phyloP scores from a whole-genome alignment of 2,113 vertebrate genomes.

The Elephantulus edwardii region DNA sequence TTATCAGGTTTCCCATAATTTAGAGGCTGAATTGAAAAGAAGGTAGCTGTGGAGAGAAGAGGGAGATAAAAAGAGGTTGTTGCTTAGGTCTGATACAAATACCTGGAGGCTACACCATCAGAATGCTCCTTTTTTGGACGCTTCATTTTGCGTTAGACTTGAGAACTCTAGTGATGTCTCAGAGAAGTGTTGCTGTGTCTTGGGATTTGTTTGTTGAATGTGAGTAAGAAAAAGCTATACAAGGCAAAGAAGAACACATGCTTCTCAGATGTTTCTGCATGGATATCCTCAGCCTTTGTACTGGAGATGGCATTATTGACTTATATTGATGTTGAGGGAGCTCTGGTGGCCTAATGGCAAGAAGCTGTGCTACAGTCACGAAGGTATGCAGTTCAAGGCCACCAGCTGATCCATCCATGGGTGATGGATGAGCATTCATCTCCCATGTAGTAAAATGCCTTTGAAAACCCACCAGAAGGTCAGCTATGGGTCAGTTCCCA shows the following conservation, averaged over 20 bases:
- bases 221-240: background rate
- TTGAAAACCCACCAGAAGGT: no score
- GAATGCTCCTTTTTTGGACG: no score
- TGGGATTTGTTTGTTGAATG: background rate
- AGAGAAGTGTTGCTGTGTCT: background rate
- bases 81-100: background rate
- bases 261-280: background rate
- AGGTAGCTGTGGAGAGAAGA: background rate
- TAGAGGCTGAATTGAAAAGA: background rate
- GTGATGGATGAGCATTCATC: no score
- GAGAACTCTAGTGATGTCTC: background rate
- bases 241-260: background rate
- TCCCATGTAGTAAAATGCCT: no score
- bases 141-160: background rate
- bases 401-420: no score
- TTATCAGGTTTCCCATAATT: background rate
- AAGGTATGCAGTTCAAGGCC: no score
- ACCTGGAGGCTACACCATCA: accelerated
- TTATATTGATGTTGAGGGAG: background rate
- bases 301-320: background rate
- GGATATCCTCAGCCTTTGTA: background rate
- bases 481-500: no score
- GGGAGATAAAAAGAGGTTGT: background rate
- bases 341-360: no score
- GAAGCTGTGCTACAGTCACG: no score